phyloP scores from a whole-genome alignment of 2,797 vertebrate genomes.

The Myotis planiceps region DNA sequence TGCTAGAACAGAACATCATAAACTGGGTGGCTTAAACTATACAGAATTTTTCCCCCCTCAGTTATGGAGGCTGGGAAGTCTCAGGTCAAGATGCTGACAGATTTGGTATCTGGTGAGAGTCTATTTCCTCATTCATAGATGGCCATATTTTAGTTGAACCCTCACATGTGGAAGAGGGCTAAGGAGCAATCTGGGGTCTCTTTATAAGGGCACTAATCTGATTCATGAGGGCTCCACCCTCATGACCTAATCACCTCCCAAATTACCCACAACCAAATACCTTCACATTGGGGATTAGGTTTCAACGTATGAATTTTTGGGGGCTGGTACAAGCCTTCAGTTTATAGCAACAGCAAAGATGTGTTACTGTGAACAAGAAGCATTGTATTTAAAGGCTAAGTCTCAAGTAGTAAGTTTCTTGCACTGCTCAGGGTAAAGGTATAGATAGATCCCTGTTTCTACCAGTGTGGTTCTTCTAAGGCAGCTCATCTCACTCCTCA shows the following conservation, averaged over 20 bases:
- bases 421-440: not conserved
- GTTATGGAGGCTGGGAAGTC: not conserved
- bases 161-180: not conserved
- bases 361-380: not conserved
- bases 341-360: not conserved
- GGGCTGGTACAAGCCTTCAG: not conserved
- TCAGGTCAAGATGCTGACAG: not conserved
- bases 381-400: not conserved
- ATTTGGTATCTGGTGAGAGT: not conserved
- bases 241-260: not conserved
- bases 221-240: not conserved
- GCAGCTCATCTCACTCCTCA: not conserved
- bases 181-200: not conserved
- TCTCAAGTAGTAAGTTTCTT: not conserved
- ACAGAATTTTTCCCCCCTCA: not conserved
- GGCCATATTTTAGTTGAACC: not conserved
- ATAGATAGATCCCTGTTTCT: not conserved
- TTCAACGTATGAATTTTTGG: not conserved
- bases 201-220: not conserved
- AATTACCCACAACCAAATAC: not conserved
- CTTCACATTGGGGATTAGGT: not conserved
- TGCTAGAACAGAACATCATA: not conserved
- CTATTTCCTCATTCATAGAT: not conserved
- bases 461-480: not conserved
- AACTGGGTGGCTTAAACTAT: not conserved